A percentile compares a stretch with the other conserved stretches of the same genome.
phyloP scores from a whole-genome alignment of 2,888 invertebrate species.

The Tachina fera region DNA sequence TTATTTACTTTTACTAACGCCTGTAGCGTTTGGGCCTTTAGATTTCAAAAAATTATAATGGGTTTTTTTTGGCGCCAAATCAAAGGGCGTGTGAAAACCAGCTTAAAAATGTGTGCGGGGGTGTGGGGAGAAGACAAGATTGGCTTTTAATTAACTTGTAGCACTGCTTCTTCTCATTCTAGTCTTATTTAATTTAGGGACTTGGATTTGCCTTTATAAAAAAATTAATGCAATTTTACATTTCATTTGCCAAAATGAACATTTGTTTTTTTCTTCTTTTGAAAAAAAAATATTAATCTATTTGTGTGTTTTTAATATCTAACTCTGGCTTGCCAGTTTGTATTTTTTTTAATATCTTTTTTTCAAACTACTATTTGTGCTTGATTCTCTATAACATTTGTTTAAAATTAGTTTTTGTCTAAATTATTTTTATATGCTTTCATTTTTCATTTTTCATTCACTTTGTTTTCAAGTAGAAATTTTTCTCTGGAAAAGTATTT shows the following conservation, averaged over 20 bases:
- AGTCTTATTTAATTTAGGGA: not conserved
- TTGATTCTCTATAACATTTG: slow-evolving; percentile 37
- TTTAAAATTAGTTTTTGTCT: slow-evolving; percentile 37
- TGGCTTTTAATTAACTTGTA: not conserved
- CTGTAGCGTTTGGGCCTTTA: not conserved
- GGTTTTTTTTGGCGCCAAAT: not conserved
- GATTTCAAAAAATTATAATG: slow-evolving; percentile 17
- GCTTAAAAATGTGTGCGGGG: slow-evolving; percentile 5
- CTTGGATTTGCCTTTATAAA: slow-evolving; percentile 12
- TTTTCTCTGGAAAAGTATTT: slow-evolving; percentile 54
- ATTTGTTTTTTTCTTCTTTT: not conserved
- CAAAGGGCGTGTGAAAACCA: not conserved
- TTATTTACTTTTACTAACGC: not conserved
- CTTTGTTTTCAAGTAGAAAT: slow-evolving; percentile 28
- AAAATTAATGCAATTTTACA: slow-evolving; percentile 30
- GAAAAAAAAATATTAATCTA: not conserved
- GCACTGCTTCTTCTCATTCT: not conserved
- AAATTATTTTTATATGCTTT: slow-evolving; percentile 22
- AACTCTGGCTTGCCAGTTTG: slow-evolving; percentile 14
- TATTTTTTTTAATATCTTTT: not conserved
- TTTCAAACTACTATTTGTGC: slow-evolving; percentile 59
- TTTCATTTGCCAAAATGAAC: slow-evolving; percentile 17
- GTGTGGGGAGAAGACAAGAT: not conserved
- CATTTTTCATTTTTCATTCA: slow-evolving; percentile 21
- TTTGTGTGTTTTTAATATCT: slow-evolving; percentile 8